Conservation (phyloP, 2,888 invertebrate genomes). For the Netelia fuscicornis region DNA sequence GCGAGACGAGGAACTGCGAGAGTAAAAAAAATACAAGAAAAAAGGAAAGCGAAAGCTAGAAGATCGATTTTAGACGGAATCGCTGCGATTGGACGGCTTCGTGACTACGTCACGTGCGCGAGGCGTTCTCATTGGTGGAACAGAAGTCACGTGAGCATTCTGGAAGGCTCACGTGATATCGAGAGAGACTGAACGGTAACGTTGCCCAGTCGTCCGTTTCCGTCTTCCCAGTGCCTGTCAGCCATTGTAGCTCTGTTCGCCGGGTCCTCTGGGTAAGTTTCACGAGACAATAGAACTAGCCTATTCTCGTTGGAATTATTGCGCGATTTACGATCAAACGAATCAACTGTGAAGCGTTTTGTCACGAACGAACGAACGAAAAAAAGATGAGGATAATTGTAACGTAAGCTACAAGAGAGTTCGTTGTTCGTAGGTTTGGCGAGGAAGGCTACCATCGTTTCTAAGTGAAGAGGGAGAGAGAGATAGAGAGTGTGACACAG, state of each 20-base stretch:
- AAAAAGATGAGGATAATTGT: not conserved
- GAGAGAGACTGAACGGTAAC: slow-evolving; percentile 68
- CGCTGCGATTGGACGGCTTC: slow-evolving; percentile 66
- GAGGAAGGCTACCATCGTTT: slow-evolving; percentile 76
- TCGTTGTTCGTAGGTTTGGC: slow-evolving; percentile 78
- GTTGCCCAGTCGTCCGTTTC: slow-evolving; percentile 80
- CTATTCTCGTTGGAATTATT: slow-evolving; percentile 26
- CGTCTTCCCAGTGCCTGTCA: slow-evolving; percentile 82
- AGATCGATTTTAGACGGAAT: slow-evolving; percentile 70
- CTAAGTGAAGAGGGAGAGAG: slow-evolving; percentile 61
- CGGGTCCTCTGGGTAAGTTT: slow-evolving; percentile 80
- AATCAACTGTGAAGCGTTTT: slow-evolving; percentile 7
- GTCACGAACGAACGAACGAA: not conserved
- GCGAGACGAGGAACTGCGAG: slow-evolving; percentile 6
- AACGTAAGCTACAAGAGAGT: slow-evolving; percentile 20
- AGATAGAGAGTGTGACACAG: slow-evolving; percentile 37
- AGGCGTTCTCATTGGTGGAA: slow-evolving; percentile 31
- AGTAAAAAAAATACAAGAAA: slow-evolving; percentile 28
- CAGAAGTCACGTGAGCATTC: slow-evolving; percentile 65
- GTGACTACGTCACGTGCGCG: slow-evolving; percentile 68
- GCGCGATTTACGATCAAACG: slow-evolving; percentile 13
- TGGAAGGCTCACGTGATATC: slow-evolving; percentile 64
- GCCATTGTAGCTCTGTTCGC: slow-evolving; percentile 83
- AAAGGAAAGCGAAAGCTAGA: slow-evolving; percentile 64
- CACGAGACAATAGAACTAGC: slow-evolving; percentile 19